phyloP scores from a whole-genome alignment of 2,888 invertebrate genomes.

The Caenorhabditis doughertyi region DNA sequence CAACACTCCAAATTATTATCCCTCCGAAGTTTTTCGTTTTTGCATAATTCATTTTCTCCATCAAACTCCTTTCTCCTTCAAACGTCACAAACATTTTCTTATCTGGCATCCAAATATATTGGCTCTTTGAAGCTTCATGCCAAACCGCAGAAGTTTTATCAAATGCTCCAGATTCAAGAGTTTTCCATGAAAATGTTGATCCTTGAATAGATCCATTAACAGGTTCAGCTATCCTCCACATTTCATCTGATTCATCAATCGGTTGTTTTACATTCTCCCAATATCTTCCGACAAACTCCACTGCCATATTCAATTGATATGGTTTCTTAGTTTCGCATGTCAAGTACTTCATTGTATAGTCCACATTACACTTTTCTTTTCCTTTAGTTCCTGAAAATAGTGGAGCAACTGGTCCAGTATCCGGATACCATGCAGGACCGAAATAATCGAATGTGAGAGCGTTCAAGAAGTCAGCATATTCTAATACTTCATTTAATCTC shows the following conservation, averaged over 20 bases:
- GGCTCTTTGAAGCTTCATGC: constrained; percentile 3
- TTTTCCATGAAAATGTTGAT: neutral
- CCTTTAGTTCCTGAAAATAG: neutral
- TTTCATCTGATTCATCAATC: neutral
- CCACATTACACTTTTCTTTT: neutral
- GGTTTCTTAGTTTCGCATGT: neutral
- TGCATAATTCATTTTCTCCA: constrained; percentile 12
- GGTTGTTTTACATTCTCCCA: neutral
- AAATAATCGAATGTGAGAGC: constrained; percentile 2
- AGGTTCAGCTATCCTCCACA: constrained; percentile 1
- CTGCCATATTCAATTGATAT: neutral
- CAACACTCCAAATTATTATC: neutral
- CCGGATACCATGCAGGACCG: constrained; percentile 5
- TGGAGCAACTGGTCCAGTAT: constrained; percentile 7
- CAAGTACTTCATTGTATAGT: constrained; percentile 1
- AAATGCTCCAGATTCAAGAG: constrained; percentile 1
- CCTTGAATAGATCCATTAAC: constrained; percentile 7
- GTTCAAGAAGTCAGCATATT: neutral
- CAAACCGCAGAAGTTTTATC: neutral
- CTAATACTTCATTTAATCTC: neutral
- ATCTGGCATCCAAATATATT: constrained; percentile 10
- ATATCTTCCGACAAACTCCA: neutral
- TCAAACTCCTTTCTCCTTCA: constrained; percentile 3
- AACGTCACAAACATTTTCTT: constrained; percentile 8
- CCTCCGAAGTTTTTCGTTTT: constrained; percentile 3